These are phyloP conservation scores for Avahi laniger DNA, from an alignment of 2,797 vertebrate genomes.

Conservation along the genomic window DNA sequence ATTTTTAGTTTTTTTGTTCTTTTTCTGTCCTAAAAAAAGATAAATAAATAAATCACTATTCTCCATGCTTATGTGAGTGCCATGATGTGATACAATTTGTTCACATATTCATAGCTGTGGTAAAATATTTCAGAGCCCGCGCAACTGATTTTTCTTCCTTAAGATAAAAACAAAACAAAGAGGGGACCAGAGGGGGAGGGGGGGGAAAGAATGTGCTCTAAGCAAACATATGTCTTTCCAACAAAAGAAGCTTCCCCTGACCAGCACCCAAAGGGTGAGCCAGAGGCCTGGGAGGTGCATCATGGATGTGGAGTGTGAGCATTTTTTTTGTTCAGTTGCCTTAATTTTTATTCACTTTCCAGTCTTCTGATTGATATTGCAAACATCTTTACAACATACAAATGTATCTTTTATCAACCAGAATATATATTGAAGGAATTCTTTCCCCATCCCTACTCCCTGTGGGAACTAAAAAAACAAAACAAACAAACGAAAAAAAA, in stretches of 20 bases:
- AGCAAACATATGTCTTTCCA: conserved; percentile 71
- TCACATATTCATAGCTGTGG: conserved; percentile 46
- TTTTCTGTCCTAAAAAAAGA: conserved; percentile 26
- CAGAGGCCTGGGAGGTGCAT: conserved; percentile 68
- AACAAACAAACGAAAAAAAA: conserved; percentile 92
- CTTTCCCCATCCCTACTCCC: conserved; percentile 85
- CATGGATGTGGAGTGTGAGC: conserved; percentile 82
- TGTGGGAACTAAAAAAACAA: conserved; percentile 92
- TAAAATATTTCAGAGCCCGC: conserved; percentile 53
- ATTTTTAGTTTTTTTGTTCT: conserved; percentile 30
- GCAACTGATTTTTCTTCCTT: conserved; percentile 66
- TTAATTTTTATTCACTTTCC: conserved; percentile 92
- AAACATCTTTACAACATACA: conserved; percentile 99
- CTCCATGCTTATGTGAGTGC: conserved; percentile 43
- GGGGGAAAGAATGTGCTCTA: conserved; percentile 54
- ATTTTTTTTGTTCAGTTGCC: conserved; percentile 94
- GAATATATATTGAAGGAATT: conserved; percentile 91
- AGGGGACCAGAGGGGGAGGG: background rate
- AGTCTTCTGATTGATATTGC: conserved; percentile 97
- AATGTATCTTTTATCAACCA: conserved; percentile 94
- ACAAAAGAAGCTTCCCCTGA: conserved; percentile 70
- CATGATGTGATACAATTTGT: conserved; percentile 57
- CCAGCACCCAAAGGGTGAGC: conserved; percentile 57
- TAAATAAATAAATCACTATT: conserved; percentile 49
- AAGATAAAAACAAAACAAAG: conserved; percentile 61